These are phyloP conservation scores for Orius insidiosus DNA, from an alignment of 1,140 invertebrate genomes.

Conservation along the genomic window DNA sequence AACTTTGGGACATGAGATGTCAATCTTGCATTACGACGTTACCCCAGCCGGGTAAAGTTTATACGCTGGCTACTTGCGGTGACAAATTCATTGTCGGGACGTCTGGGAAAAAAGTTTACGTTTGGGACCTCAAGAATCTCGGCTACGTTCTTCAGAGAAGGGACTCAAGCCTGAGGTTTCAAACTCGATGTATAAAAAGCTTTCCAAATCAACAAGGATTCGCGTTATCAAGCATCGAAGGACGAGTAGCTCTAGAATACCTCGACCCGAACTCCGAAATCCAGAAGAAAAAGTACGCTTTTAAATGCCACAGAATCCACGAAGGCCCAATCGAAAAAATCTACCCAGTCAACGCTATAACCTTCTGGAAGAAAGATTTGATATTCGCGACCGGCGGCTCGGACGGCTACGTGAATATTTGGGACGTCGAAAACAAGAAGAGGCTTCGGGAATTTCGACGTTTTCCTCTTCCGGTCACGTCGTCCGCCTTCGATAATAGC, in stretches of 20 bases:
- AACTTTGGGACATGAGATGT: slow-evolving; percentile 2
- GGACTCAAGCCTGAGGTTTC: slow-evolving; percentile 3
- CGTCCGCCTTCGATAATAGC: background rate
- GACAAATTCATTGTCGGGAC: slow-evolving; percentile 6
- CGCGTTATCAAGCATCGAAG: slow-evolving; percentile 83
- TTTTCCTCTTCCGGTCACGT: slow-evolving; percentile 1
- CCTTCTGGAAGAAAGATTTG: background rate
- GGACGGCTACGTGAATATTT: slow-evolving; percentile 5
- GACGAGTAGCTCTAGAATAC: slow-evolving; percentile 90
- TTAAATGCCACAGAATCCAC: slow-evolving; percentile 86
- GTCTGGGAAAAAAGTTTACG: background rate
- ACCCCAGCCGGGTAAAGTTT: slow-evolving; percentile 3
- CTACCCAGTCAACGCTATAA: slow-evolving; percentile 5
- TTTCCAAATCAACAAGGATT: slow-evolving; percentile 39
- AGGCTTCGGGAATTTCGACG: slow-evolving; percentile 4
- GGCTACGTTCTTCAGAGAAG: slow-evolving; percentile 2
- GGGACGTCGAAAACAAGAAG: slow-evolving; percentile 8
- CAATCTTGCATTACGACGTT: slow-evolving; percentile 1
- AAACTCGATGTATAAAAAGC: slow-evolving; percentile 4
- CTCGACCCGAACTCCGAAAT: slow-evolving; percentile 57
- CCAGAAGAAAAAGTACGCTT: slow-evolving; percentile 98
- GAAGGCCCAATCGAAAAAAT: slow-evolving; percentile 3
- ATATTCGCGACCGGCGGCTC: slow-evolving; percentile 6
- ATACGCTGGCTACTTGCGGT: background rate
- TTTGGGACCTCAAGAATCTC: slow-evolving; percentile 2